These are phyloP conservation scores for Machimus atricapillus DNA, from an alignment of 2,888 invertebrate genomes.

Conservation along the genomic window DNA sequence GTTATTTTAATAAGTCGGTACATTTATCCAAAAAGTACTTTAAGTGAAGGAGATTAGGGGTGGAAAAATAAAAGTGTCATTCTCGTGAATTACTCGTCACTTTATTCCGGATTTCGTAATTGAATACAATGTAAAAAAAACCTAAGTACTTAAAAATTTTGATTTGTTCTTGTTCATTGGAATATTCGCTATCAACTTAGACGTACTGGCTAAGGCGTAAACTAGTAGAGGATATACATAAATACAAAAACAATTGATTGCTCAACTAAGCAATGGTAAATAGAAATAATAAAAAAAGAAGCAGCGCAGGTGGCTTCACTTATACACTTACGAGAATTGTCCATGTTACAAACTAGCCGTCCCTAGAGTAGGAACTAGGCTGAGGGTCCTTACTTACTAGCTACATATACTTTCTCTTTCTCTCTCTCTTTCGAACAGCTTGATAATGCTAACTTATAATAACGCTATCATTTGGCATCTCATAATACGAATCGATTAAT, in stretches of 20 bases:
- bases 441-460: constrained; percentile 9
- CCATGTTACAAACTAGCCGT: constrained; percentile 2
- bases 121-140: constrained; percentile 25
- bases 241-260: background rate
- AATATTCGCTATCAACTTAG: constrained; percentile 15
- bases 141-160: constrained; percentile 33
- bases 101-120: constrained; percentile 1
- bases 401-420: constrained; percentile 16
- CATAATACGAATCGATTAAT: constrained; percentile 24
- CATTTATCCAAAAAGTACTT: background rate
- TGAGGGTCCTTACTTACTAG: background rate
- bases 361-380: background rate
- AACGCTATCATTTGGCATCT: constrained; percentile 19
- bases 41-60: background rate
- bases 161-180: constrained; percentile 1
- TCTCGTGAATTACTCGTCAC: constrained; percentile 12
- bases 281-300: constrained; percentile 1
- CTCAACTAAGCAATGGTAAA: background rate
- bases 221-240: background rate
- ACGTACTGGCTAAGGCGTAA: background rate
- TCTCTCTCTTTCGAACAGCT: background rate
- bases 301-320: background rate
- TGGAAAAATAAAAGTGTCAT: background rate
- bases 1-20: too few relatives aligned
- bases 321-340: constrained; percentile 25